Conservation (phyloP, 2,888 invertebrate species). For the Bembecia ichneumoniformis region DNA sequence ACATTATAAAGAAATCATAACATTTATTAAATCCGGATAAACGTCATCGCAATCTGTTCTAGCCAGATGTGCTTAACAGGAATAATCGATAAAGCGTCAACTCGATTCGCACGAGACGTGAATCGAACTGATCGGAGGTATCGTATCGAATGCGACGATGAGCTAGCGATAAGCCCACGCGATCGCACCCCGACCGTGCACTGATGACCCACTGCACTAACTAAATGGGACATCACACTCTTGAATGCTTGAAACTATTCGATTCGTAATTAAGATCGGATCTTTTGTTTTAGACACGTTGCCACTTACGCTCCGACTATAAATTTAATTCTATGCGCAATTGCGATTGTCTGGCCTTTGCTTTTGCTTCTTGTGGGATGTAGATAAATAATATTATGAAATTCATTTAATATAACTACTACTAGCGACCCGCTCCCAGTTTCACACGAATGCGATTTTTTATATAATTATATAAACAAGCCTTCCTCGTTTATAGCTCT, state of each 20-base stretch:
- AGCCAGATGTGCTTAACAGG: constrained; percentile 8
- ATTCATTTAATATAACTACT: too few relatives aligned
- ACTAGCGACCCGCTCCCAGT: too few relatives aligned
- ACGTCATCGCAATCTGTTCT: background rate
- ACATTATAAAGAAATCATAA: too few relatives aligned
- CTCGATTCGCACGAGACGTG: constrained; percentile 31
- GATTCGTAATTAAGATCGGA: constrained; percentile 47
- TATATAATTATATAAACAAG: too few relatives aligned
- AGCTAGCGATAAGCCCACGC: constrained; percentile 23
- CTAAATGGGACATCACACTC: constrained; percentile 56
- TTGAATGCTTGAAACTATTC: constrained; percentile 24
- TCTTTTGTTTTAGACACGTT: background rate
- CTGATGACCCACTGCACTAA: constrained; percentile 58
- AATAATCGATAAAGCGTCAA: constrained; percentile 28
- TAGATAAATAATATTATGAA: too few relatives aligned
- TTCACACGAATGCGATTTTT: too few relatives aligned
- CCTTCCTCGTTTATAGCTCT: too few relatives aligned
- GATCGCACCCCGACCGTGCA: constrained; percentile 25
- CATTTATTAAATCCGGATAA: background rate
- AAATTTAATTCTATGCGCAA: background rate
- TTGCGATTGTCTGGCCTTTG: background rate
- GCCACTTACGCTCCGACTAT: background rate
- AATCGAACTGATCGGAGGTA: constrained; percentile 39
- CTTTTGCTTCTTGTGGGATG: too few relatives aligned
- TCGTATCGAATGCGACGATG: constrained; percentile 19